Percentiles rank a stretch among this genome's conserved stretches.
Conservation (phyloP, 2,797 vertebrate genomes). For the Syndactyla subalaris region DNA sequence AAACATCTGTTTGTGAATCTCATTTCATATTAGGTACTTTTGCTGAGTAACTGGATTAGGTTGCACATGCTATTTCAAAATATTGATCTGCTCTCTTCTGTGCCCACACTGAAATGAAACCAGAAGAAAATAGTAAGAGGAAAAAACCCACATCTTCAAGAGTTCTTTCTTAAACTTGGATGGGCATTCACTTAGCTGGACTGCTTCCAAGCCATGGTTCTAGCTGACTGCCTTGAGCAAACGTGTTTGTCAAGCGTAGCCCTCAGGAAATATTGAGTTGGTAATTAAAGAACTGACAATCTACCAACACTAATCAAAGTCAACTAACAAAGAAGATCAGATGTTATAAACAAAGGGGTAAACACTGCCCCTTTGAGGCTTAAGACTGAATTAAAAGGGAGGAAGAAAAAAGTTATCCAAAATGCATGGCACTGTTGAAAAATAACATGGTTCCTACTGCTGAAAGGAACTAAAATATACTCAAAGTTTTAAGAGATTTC, state of each 20-base stretch:
- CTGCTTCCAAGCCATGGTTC: background rate
- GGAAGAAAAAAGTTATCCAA: background rate
- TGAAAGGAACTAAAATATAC: background rate
- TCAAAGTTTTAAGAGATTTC: background rate
- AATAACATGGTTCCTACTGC: background rate
- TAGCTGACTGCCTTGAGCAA: background rate
- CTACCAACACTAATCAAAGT: background rate
- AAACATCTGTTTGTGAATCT: background rate
- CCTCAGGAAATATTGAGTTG: background rate
- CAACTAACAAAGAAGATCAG: background rate
- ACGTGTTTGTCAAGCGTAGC: background rate
- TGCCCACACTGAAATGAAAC: background rate
- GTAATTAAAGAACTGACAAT: background rate
- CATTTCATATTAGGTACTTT: background rate
- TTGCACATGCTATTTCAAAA: background rate
- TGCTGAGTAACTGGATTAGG: background rate
- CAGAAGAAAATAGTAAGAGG: background rate
- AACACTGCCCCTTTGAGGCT: background rate
- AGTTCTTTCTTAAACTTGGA: background rate
- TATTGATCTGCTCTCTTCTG: background rate
- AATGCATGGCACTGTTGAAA: background rate
- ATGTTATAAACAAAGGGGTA: background rate
- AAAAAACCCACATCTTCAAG: background rate
- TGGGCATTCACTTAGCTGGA: background rate
- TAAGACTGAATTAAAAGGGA: background rate